These are phyloP conservation scores for Mactra quadrangularis DNA, from an alignment of 1,140 invertebrate species.

Conservation along the genomic window DNA sequence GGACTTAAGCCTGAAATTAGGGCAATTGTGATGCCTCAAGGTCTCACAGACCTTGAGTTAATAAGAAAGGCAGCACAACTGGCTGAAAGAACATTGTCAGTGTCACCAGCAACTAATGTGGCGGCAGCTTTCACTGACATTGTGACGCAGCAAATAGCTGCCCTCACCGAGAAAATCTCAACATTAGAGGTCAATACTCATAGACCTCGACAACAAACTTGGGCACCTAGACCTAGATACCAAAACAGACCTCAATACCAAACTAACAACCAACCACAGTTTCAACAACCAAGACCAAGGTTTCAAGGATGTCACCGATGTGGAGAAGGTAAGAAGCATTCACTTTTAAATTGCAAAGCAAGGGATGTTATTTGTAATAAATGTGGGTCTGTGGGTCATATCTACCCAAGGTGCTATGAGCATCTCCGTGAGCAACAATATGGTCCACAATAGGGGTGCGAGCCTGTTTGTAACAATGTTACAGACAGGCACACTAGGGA, in stretches of 20 bases:
- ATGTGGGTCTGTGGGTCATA: slow-evolving; percentile 3
- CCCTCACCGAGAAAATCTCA: background rate
- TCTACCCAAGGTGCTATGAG: background rate
- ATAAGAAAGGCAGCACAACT: background rate
- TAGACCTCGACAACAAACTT: too few species aligned
- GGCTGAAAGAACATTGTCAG: slow-evolving; percentile 2
- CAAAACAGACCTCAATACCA: background rate
- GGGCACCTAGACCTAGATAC: background rate
- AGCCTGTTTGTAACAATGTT: slow-evolving; percentile 39
- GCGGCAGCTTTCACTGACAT: background rate
- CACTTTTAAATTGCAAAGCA: slow-evolving; percentile 10
- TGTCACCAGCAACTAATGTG: background rate
- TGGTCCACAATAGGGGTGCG: slow-evolving; percentile 58
- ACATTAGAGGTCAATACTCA: background rate
- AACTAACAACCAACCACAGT: background rate
- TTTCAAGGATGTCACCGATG: background rate
- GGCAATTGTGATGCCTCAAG: slow-evolving; percentile 10
- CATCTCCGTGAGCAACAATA: background rate
- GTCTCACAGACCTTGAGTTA: background rate
- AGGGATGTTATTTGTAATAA: background rate
- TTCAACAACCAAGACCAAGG: background rate
- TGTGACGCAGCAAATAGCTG: background rate
- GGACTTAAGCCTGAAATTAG: background rate
- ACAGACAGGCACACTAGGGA: slow-evolving; percentile 42
- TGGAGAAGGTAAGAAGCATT: slow-evolving; percentile 21